phyloP scores from a whole-genome alignment of 2,888 invertebrate species.

The Keiferia lycopersicella region DNA sequence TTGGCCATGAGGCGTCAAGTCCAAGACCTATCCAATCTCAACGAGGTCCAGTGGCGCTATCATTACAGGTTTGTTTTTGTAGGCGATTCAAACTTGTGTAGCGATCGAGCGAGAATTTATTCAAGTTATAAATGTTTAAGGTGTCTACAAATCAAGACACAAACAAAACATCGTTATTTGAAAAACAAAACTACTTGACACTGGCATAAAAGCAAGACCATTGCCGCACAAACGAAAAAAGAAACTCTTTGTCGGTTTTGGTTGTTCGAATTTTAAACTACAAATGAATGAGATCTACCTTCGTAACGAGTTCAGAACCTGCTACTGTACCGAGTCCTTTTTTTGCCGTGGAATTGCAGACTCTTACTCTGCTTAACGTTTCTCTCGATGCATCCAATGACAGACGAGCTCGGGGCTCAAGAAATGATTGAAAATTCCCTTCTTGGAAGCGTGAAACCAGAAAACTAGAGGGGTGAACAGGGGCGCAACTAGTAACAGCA shows the following conservation, averaged over 20 bases:
- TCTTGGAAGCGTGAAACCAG: conserved; percentile 71
- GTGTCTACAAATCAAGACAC: too few relatives aligned
- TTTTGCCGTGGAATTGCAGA: conserved; percentile 42
- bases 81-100: conserved; percentile 6
- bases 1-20: conserved; percentile 29
- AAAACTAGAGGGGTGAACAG: conserved; percentile 42
- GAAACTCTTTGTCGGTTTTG: background rate
- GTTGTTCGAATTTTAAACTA: background rate
- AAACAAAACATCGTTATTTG: conserved; percentile 5
- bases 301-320: background rate
- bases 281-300: conserved; percentile 2
- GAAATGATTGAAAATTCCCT: conserved; percentile 72
- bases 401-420: conserved; percentile 49
- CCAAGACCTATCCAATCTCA: conserved; percentile 29
- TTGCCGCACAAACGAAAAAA: too few relatives aligned
- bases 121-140: conserved; percentile 22
- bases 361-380: conserved; percentile 40
- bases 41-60: conserved; percentile 30
- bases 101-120: conserved; percentile 14
- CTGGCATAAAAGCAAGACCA: too few relatives aligned
- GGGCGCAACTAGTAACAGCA: conserved; percentile 21
- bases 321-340: conserved; percentile 12
- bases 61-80: conserved; percentile 31
- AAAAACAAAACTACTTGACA: conserved; percentile 8
- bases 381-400: conserved; percentile 60